These are phyloP conservation scores for Cossypha niveicapilla DNA, from an alignment of 2,797 vertebrate species.

Conservation along the genomic window DNA sequence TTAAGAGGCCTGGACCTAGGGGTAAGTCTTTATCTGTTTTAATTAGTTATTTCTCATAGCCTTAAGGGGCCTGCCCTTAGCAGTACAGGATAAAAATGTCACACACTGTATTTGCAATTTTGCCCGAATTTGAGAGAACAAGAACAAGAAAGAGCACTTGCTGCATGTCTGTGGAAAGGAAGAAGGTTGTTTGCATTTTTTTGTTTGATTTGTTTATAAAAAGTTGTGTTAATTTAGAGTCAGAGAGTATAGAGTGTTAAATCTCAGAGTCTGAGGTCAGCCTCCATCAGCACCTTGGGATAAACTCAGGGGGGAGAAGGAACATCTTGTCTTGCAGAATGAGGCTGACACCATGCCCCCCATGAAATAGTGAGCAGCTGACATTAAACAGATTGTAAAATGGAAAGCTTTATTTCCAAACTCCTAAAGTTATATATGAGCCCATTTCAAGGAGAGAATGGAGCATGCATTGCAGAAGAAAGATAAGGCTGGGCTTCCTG, in stretches of 20 bases:
- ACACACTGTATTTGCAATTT: neutral
- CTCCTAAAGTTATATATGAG: constrained; percentile 41
- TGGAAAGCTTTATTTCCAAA: constrained; percentile 33
- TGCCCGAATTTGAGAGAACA: neutral
- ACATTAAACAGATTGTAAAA: constrained; percentile 9
- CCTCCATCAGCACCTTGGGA: neutral
- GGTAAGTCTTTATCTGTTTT: neutral
- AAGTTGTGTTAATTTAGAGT: neutral
- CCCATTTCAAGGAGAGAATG: constrained; percentile 26
- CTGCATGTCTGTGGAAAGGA: fast-evolving
- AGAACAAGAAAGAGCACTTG: neutral
- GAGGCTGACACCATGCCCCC: neutral
- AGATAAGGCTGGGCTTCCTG: constrained; percentile 9
- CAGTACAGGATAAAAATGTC: neutral
- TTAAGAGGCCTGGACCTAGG: neutral
- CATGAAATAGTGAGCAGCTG: neutral
- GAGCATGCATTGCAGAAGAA: neutral
- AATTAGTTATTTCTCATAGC: neutral
- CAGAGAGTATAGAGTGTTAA: neutral
- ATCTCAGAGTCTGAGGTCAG: neutral
- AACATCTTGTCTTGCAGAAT: neutral
- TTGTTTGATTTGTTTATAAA: neutral
- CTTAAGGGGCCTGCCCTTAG: neutral
- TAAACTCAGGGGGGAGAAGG: neutral
- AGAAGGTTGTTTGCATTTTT: neutral